phyloP scores from a whole-genome alignment of 2,113 vertebrate genomes.

The Stictonetta naevosa region DNA sequence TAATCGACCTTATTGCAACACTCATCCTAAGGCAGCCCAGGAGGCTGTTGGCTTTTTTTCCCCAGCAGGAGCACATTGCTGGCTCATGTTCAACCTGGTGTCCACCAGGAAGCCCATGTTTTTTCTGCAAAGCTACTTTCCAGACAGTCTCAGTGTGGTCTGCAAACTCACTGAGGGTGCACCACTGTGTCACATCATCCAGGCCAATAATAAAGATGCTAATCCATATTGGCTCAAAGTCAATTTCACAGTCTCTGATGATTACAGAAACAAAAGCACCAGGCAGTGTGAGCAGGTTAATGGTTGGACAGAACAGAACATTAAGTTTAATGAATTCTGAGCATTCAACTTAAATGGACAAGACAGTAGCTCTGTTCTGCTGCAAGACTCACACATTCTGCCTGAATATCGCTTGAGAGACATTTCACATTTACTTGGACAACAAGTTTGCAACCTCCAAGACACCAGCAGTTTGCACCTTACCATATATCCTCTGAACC shows the following conservation, averaged over 20 bases:
- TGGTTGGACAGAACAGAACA: background rate
- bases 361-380: background rate
- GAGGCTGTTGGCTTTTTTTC: too few species aligned
- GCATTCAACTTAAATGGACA: background rate
- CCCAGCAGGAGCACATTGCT: background rate
- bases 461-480: background rate
- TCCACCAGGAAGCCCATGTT: background rate
- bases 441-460: background rate
- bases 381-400: background rate
- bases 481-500: fast-evolving
- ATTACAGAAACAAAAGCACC: background rate
- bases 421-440: background rate
- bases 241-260: background rate
- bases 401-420: background rate
- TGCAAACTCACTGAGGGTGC: background rate
- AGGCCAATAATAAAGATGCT: background rate
- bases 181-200: background rate
- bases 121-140: background rate
- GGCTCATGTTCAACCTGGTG: background rate
- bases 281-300: background rate
- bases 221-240: background rate
- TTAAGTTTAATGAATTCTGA: background rate
- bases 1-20: background rate
- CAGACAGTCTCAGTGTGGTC: background rate
- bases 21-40: background rate